These are phyloP conservation scores for Umimayanthus chanpuru DNA, from an alignment of 92 coral and sea anemone genomes.

Conservation along the genomic window DNA sequence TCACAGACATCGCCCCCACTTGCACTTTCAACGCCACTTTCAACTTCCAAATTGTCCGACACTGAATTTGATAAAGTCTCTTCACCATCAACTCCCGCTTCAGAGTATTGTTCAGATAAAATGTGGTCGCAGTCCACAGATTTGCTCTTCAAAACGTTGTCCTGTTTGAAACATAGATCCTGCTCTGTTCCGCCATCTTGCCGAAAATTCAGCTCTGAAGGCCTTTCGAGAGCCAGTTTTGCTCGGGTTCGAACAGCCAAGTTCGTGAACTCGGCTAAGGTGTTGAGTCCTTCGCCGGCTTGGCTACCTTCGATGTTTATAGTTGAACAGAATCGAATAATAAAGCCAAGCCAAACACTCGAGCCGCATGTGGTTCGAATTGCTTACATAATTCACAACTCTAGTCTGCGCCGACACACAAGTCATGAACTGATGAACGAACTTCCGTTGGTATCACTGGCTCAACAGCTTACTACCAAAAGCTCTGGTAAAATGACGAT, in stretches of 20 bases:
- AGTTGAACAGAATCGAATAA: constrained; percentile 35
- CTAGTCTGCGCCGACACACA: neutral
- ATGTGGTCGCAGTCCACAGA: constrained; percentile 7
- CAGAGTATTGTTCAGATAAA: constrained; percentile 3
- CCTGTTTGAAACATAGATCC: constrained; percentile 12
- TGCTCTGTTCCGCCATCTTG: constrained; percentile 42
- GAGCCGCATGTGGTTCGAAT: constrained; percentile 13
- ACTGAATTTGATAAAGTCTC: constrained; percentile 82
- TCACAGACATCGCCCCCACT: constrained; percentile 75
- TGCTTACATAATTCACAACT: constrained; percentile 22
- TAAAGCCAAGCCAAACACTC: neutral
- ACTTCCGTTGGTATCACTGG: neutral
- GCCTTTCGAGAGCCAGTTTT: constrained; percentile 36
- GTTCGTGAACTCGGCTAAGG: constrained; percentile 27
- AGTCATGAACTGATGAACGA: neutral
- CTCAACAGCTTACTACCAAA: neutral
- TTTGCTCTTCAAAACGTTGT: constrained; percentile 14
- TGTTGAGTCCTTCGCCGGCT: constrained; percentile 9
- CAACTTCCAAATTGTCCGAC: constrained; percentile 84
- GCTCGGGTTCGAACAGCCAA: constrained; percentile 18
- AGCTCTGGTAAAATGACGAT: neutral
- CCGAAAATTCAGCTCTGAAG: constrained; percentile 22
- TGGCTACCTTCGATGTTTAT: constrained; percentile 37
- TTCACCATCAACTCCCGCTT: constrained; percentile 49
- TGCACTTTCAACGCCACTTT: constrained; percentile 95